Evolutionary conservation across 2,888 invertebrate genomes (phyloP), one percentile per base, ranked within the genome.

Genomic region (Athalia circularis): DNA sequence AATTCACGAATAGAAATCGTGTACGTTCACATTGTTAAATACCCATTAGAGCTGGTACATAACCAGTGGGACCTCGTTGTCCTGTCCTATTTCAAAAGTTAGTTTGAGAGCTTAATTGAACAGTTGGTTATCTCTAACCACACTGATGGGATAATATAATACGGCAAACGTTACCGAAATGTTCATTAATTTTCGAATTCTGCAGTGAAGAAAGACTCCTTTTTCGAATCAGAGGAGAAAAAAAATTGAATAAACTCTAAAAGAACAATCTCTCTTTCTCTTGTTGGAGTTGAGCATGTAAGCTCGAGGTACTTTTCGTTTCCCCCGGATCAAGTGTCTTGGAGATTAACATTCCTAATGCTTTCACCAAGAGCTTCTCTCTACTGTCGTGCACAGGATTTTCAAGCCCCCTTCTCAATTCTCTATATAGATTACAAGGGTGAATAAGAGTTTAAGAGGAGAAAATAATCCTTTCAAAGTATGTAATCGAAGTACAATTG

Each of bases 81-180:
- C 54, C 43, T 54, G 6, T 29, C n/a, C 29, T 48, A 65, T 65
- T 65, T 65, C 65, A 65, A 65, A 48, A 29, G 13, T 13, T 13
- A 65, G 67, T 48, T 68, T 68, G 67, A 50, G 67, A 52, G 48
- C 67, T 68, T 52, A 68, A 68, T 68, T 68, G 67, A 68, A 68
- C 43, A 50, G 29, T 29, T 29, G 67, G 52, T 68, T 68, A 52
- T 68, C 67, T 68, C 52, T 52, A 68, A 68, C 50, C 29, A 68
- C 52, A 48, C 52, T 52, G 67, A 29, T 9, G 29, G 29, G 29
- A 68, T 52, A 68, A 52, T 68, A 11, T 52, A 6, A 11, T 11
- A 29, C 15, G 11, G 52, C 8, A 52, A 52, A 11, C 52, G 52
- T 52, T n/a, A 50, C 48, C n/a, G 43, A 65, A 65, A 65, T 48